phyloP scores from a whole-genome alignment of 2,888 invertebrate species.

The Cynaeus angustus region DNA sequence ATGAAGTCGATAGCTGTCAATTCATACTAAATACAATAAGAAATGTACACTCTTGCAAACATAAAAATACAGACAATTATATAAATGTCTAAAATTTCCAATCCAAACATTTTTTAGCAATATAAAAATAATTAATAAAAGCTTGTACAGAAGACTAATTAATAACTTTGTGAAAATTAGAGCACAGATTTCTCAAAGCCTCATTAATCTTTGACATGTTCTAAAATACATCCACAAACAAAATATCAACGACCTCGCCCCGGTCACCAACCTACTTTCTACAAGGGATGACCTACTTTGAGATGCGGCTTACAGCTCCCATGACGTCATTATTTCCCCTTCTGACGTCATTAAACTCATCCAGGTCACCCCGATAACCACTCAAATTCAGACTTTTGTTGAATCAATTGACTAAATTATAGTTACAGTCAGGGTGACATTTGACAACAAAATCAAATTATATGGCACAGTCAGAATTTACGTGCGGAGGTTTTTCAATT shows the following conservation, averaged over 20 bases:
- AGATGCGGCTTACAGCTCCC: conserved; percentile 21
- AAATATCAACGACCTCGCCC: conserved; percentile 60
- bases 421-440: neutral
- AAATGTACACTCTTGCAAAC: no score
- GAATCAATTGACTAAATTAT: neutral
- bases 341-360: conserved; percentile 46
- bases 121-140: no score
- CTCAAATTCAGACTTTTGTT: conserved; percentile 25
- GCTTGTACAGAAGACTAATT: no score
- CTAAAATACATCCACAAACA: conserved; percentile 34
- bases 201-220: conserved; percentile 13
- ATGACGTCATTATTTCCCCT: conserved; percentile 51
- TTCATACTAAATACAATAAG: no score
- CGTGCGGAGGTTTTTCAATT: no score
- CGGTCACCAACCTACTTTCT: conserved; percentile 62
- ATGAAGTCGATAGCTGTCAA: no score
- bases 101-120: no score
- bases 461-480: no score
- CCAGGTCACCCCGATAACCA: conserved; percentile 31
- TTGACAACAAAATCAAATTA: no score
- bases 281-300: conserved; percentile 55
- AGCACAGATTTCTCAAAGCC: neutral
- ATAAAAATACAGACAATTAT: no score
- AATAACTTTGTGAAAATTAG: no score
- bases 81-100: no score